phyloP scores from a whole-genome alignment of 2,113 vertebrate species.

The Myiopsitta monachus region DNA sequence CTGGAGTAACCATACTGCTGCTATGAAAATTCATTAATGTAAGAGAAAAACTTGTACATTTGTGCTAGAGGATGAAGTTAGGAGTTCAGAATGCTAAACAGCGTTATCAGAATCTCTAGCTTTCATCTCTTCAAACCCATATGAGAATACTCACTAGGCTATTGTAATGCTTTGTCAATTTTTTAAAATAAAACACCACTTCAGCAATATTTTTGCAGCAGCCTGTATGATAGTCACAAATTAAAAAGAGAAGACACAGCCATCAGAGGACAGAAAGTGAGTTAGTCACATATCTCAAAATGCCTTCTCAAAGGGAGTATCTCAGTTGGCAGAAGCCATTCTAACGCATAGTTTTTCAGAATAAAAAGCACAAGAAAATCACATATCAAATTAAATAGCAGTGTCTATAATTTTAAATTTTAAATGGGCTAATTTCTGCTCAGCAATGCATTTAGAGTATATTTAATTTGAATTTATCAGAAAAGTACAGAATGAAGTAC shows the following conservation, averaged over 20 bases:
- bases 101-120: not conserved
- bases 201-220: conserved; percentile 23
- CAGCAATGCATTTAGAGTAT: not conserved
- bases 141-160: not conserved
- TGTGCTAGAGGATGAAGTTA: conserved; percentile 44
- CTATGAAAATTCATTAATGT: conserved; percentile 66
- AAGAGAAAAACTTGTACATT: conserved; percentile 43
- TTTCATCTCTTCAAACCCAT: not conserved
- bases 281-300: not conserved
- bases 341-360: not conserved
- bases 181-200: not conserved
- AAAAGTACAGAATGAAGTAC: conserved; percentile 23
- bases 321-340: conserved; percentile 23
- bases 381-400: not conserved
- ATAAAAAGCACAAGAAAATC: conserved; percentile 3
- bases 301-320: conserved; percentile 29
- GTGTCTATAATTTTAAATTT: conserved; percentile 1
- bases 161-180: conserved; percentile 4
- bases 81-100: conserved; percentile 55
- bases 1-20: conserved; percentile 65
- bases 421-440: conserved; percentile 12
- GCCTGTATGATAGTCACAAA: not conserved
- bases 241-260: not conserved
- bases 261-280: not conserved
- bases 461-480: conserved; percentile 58